Conservation (phyloP, 2,113 vertebrate species). For the Aldabrachelys gigantea region DNA sequence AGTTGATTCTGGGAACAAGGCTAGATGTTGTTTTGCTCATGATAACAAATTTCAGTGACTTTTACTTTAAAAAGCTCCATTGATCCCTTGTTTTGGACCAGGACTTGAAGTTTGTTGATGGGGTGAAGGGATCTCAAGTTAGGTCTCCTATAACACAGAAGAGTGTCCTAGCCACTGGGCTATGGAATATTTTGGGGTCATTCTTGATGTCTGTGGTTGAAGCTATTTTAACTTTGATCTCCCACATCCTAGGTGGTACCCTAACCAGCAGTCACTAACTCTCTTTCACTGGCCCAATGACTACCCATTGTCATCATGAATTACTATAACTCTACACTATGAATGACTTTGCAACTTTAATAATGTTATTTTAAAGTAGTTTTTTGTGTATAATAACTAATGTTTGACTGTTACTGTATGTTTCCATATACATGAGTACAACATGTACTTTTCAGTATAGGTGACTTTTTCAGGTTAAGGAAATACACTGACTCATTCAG, state of each 20-base stretch:
- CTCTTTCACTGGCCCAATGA: background rate
- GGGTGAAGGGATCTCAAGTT: background rate
- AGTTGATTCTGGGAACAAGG: background rate
- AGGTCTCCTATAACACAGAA: background rate
- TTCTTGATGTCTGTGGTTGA: background rate
- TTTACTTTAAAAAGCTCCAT: background rate
- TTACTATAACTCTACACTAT: background rate
- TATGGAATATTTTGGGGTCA: background rate
- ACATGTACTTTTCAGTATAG: background rate
- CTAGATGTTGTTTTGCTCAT: background rate
- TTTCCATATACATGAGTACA: background rate
- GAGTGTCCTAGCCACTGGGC: background rate
- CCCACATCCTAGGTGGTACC: background rate
- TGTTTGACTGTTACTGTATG: background rate
- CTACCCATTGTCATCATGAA: background rate
- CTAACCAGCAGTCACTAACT: background rate
- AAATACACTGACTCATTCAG: background rate
- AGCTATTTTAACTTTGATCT: background rate
- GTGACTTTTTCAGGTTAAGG: background rate
- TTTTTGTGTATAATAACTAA: background rate
- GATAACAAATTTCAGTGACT: background rate
- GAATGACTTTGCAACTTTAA: background rate
- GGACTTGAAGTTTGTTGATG: background rate
- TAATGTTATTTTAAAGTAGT: background rate
- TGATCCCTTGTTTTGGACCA: background rate